Conservation (phyloP, 2,113 vertebrate species). For the Urocitellus parryii region DNA sequence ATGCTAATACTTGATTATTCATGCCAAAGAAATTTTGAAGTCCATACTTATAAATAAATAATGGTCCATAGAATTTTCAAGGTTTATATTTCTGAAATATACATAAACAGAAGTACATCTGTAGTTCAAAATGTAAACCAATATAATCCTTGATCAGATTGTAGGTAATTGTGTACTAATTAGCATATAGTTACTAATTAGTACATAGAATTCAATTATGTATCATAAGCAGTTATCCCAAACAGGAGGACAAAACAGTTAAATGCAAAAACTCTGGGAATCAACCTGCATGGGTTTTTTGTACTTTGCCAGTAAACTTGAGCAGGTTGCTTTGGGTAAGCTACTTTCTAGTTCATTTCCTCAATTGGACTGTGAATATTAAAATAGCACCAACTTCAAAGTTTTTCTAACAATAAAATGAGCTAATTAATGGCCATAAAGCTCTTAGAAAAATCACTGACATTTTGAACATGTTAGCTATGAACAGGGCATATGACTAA, state of each 20-base stretch:
- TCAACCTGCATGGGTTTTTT: not conserved
- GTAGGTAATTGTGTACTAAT: not conserved
- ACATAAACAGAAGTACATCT: not conserved
- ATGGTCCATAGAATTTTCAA: not conserved
- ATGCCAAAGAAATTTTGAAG: not conserved
- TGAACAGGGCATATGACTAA: not conserved
- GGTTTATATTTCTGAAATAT: not conserved
- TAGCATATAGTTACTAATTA: too few species aligned
- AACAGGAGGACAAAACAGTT: not conserved
- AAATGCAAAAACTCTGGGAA: not conserved
- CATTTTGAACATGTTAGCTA: not conserved
- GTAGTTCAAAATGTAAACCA: not conserved
- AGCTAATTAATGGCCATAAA: not conserved
- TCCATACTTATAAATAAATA: not conserved
- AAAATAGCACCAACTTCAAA: not conserved
- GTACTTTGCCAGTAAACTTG: not conserved
- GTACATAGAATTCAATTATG: not conserved
- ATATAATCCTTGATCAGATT: not conserved
- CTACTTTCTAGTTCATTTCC: not conserved
- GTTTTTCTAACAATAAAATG: not conserved
- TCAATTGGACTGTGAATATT: not conserved
- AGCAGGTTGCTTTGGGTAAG: not conserved
- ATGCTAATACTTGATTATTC: not conserved
- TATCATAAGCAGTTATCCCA: not conserved
- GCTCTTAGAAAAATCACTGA: not conserved